Base-by-base conservation (phyloP, 2,888 invertebrate species). In the Neocrepidodera transversa region DNA sequence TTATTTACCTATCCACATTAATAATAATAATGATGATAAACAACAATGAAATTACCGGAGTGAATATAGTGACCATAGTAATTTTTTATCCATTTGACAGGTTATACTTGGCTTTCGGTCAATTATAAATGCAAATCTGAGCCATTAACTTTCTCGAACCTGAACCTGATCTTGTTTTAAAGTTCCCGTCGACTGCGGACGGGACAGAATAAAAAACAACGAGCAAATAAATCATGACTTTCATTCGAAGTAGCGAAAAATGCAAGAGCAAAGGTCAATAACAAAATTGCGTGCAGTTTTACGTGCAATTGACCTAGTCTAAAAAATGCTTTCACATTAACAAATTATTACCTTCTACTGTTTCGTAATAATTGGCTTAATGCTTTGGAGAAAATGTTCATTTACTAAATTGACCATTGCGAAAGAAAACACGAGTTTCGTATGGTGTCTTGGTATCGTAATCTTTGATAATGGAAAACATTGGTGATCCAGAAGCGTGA, bases 71-170 rank as follows among this genome's bases (percentile, higher is more conserved):
- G n/a, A n/a, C n/a, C n/a, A n/a, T n/a, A n/a, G n/a, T n/a, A n/a
- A n/a, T n/a, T n/a, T n/a, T n/a, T 2, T 28, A 28, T 28, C 28
- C 28, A 28, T 8, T 28, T 28, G 23, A 23, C 4, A 23, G 6
- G 23, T 6, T 6, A 10, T 28, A 28, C 28, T 28, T 28, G 8
- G 10, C 28, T 28, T 28, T n/a, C 6, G 16, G 16, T 20, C 42
- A 42, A 42, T 42, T 42, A 42, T 23, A 20, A 17, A 13, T 6
- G 42, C 42, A 18, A 13, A 42, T 13, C 10, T 23, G 16, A 42
- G n/a, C 42, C 42, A 42, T 42, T 42, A 42, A 42, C 42, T 42
- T 42, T 42, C 42, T 23, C 42, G 42, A 42, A 42, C 42, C 42
- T 42, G 42, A 42, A 42, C 42, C 42, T 42, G 42, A 42, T 42